A percentile compares a stretch with the other conserved stretches of the same genome.
These are phyloP conservation scores for Bubo bubo DNA, from an alignment of 2,113 vertebrate species.

Conservation along the genomic window DNA sequence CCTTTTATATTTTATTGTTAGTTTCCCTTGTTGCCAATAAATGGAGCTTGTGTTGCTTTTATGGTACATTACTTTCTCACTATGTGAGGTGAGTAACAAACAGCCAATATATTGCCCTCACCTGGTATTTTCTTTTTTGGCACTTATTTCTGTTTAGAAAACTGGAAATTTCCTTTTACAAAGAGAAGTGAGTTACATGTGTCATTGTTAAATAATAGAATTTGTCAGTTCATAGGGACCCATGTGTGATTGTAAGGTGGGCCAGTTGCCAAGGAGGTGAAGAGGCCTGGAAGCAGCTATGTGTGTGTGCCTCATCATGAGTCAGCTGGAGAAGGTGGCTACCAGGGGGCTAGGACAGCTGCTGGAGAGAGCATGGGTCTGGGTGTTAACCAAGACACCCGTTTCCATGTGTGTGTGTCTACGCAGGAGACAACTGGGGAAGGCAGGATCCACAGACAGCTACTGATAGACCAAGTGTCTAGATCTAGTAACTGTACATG, in stretches of 20 bases:
- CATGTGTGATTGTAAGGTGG: too few species aligned
- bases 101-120: not conserved
- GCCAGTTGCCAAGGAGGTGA: not conserved
- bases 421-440: not conserved
- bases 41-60: not conserved
- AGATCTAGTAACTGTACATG: not conserved
- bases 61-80: not conserved
- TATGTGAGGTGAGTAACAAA: not conserved
- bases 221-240: not conserved
- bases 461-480: not conserved
- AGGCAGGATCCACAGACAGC: not conserved
- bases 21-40: not conserved
- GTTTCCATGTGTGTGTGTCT: not conserved
- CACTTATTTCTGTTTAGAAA: not conserved
- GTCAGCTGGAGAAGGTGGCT: not conserved
- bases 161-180: not conserved
- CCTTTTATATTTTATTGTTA: slow-evolving; percentile 1
- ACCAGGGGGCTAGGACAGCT: not conserved
- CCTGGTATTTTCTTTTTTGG: not conserved
- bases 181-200: not conserved
- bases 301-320: not conserved
- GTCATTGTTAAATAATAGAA: not conserved
- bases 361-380: not conserved
- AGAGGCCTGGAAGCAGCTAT: not conserved
- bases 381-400: not conserved